Base-by-base conservation (phyloP, 2,888 invertebrate genomes). In the Eristalinus aeneus region DNA sequence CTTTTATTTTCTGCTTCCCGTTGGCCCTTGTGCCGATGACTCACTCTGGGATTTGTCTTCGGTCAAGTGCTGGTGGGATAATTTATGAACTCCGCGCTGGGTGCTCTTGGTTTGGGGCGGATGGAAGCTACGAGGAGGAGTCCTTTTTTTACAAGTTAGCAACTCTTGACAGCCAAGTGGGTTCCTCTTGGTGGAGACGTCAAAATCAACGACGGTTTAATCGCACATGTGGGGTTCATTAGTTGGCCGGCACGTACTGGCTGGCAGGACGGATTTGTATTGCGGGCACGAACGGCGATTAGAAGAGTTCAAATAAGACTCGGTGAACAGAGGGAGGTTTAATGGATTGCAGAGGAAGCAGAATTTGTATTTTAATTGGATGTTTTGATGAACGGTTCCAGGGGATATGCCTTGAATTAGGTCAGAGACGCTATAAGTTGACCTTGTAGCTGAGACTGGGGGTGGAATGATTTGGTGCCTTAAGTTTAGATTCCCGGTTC, bases 151-250 rank as follows among this genome's bases (percentile, higher is more conserved):
- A 67, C 58, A 76, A 54, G 53, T 12, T 69, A 60, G 69, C 68
- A 68, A 34, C 54, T 64, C 64, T 68, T 31, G 78, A 71, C 80
- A 60, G 74, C 75, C 79, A 32, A 83, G 65, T 69, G 36, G 46
- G 31, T 54, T 36, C 36, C 65, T 63, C 20, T 61, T 36, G 36
- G 63, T 54, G 20, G 54, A 68, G 39, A 34, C 39, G 65, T 60
- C 65, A 65, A 69, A 53, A 72, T 72, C 78, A 72, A 68, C 73
- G 83, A 78, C 63, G 65, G 68, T 68, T 73, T 73, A 73, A 83
- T 83, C 67, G 58, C 60, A 71, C 71, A 65, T 67, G 75, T 27
- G 12, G 74, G 12, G 54, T 22, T 65, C 77, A 82, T 82, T 82
- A 73, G 77, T 27, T 68, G 63, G 56, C 23, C 54, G 61, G 46